Base-by-base conservation (phyloP, 2,797 vertebrate genomes). In the Thripadectes ignobilis region DNA sequence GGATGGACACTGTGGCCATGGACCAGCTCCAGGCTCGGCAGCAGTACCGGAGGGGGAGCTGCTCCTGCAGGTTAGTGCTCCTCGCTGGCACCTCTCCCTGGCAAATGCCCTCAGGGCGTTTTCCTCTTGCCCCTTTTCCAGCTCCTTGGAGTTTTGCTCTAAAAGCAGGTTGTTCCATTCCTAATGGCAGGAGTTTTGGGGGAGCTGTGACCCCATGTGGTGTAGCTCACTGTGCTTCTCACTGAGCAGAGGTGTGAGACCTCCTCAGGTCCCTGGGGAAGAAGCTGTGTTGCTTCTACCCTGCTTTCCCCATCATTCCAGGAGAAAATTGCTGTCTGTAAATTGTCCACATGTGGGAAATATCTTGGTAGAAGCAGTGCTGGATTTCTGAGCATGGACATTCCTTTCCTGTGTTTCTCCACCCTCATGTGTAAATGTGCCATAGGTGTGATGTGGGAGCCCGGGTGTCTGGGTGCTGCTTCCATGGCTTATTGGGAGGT, bases 1-100 rank as follows among this genome's bases (percentile, higher is more conserved):
- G 34, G 83, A 68, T 5, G 43, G 83, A 65, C 83, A 22, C 73
- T 49, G 48, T 7, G 51, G 89, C 32, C 66, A 71, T 4, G 21
- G 72, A 45, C 73, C 71, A 57, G 59, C 78, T 13, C 17, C n/a
- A 0, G 93, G 55, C 66, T 55, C 54, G 0, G 38, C 79, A 22
- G 77, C 7, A 0, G 16, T 98, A 27, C 96, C 97, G 0, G 98
- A 98, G 95, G 98, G 98, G 3, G 98, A 98, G 72, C 97, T 98
- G 65, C 98, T 99, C 57, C 96, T 99, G 39, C 98, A 96, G 98
- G 98, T 98, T 1, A 71, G 97, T 97, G 74, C 58, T 77, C 4
- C n/a, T 72, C 4, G 8, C 22, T 48, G 29, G 14, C 38, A 24
- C 19, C 19, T 80, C 23, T n/a, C 54, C 73, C 34, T 68, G 61